These are phyloP conservation scores for Pachliopta kotzebuea DNA, from an alignment of 2,888 invertebrate genomes.

Conservation along the genomic window DNA sequence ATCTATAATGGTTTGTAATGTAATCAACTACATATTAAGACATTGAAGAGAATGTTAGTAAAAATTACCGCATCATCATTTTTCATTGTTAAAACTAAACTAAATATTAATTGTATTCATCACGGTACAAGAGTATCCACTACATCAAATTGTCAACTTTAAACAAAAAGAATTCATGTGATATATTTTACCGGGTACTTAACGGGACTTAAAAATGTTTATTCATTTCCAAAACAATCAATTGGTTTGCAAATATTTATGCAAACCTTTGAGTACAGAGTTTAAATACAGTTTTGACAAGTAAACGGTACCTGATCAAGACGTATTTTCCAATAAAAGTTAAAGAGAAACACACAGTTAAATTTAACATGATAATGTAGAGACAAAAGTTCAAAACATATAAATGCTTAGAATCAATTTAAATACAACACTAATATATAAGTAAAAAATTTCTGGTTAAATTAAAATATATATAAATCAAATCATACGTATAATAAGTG, in stretches of 20 bases:
- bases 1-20: no score
- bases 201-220: neutral
- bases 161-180: neutral
- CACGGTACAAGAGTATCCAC: no score
- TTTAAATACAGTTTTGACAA: constrained; percentile 31
- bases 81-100: no score
- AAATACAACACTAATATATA: neutral
- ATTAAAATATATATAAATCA: no score
- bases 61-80: no score
- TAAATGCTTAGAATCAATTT: neutral
- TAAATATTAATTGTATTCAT: no score
- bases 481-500: no score
- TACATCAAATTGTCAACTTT: neutral
- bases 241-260: constrained; percentile 23
- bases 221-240: neutral
- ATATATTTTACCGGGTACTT: neutral
- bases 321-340: constrained; percentile 29
- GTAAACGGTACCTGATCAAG: constrained; percentile 36
- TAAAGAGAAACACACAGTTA: neutral
- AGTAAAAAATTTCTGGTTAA: neutral
- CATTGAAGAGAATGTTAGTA: no score
- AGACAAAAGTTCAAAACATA: neutral
- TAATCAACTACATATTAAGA: no score
- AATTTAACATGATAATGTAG: neutral
- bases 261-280: constrained; percentile 29